Conservation (phyloP, 2,888 invertebrate species). For the Operophtera brumata region DNA sequence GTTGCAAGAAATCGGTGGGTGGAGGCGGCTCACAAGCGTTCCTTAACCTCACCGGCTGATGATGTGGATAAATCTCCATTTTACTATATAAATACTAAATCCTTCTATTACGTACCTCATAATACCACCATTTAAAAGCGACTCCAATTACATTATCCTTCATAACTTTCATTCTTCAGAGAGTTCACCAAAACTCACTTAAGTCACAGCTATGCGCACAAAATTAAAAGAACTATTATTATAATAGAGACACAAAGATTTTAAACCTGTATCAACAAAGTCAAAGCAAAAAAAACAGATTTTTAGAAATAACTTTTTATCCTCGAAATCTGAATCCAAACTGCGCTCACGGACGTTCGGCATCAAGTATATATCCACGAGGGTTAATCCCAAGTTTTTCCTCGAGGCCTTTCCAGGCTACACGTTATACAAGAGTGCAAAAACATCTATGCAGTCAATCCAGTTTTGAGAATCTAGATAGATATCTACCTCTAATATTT, state of each 20-base stretch:
- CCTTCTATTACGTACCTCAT: constrained; percentile 20
- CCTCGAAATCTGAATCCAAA: constrained; percentile 8
- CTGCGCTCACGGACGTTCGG: constrained; percentile 20
- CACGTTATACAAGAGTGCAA: neutral
- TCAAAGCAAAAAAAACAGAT: neutral
- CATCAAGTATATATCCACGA: neutral
- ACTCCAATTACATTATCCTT: constrained; percentile 17
- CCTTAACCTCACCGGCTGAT: too few relatives aligned
- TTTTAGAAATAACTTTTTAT: constrained; percentile 4
- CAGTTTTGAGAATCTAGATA: neutral
- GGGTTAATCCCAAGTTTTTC: constrained; percentile 16
- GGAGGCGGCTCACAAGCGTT: too few relatives aligned
- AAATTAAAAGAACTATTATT: too few relatives aligned
- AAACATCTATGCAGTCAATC: constrained; percentile 4
- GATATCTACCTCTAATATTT: neutral
- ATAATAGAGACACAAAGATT: too few relatives aligned
- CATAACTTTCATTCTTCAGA: neutral
- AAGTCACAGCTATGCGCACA: too few relatives aligned
- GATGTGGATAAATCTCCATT: too few relatives aligned
- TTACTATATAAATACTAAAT: too few relatives aligned
- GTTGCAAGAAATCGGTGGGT: too few relatives aligned
- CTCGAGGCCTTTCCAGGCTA: constrained; percentile 19
- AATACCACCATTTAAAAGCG: constrained; percentile 7
- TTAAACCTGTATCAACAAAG: too few relatives aligned
- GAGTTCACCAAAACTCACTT: neutral